Percentiles rank a stretch among this genome's conserved stretches.
Evolutionary conservation across 2,888 invertebrate species (phyloP).

Genomic region (Cerceris ruficornis): DNA sequence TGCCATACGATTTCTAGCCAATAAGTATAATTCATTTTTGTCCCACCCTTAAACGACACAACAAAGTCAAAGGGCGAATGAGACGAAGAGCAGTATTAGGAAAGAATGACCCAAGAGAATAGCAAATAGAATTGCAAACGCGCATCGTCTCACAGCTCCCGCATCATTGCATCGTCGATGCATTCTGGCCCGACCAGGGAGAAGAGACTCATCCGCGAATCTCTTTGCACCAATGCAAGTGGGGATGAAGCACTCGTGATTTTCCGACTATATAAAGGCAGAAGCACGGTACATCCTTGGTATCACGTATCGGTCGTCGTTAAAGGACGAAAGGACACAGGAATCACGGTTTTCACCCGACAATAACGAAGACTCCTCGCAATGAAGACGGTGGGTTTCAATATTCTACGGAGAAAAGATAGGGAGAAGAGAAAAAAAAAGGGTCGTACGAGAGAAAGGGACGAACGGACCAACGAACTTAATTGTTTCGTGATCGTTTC

Average conservation of each 20-base stretch:
- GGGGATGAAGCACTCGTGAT: slow-evolving; percentile 73
- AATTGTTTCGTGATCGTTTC: slow-evolving; percentile 11
- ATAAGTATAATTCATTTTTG: too few species aligned
- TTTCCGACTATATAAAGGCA: slow-evolving; percentile 80
- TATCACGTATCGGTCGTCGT: slow-evolving; percentile 74
- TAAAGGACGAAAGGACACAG: slow-evolving; percentile 65
- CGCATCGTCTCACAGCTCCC: slow-evolving; percentile 10
- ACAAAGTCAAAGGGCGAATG: too few species aligned
- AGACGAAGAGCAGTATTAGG: background rate
- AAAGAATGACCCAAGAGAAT: slow-evolving; percentile 3
- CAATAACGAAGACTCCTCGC: slow-evolving; percentile 44
- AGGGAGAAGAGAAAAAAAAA: slow-evolving; percentile 6
- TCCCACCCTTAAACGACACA: too few species aligned
- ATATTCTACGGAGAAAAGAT: background rate
- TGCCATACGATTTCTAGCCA: too few species aligned
- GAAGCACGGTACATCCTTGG: slow-evolving; percentile 73
- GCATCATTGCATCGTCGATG: slow-evolving; percentile 51
- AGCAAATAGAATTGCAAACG: slow-evolving; percentile 31
- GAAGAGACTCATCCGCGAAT: slow-evolving; percentile 55
- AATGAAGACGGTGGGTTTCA: slow-evolving; percentile 78
- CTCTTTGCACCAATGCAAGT: slow-evolving; percentile 49
- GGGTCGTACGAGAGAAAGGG: background rate
- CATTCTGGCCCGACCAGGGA: slow-evolving; percentile 51
- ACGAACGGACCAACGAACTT: background rate
- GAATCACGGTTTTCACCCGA: slow-evolving; percentile 49